These are phyloP conservation scores for Metridium senile DNA, from an alignment of 92 coral and sea anemone species.

Conservation along the genomic window DNA sequence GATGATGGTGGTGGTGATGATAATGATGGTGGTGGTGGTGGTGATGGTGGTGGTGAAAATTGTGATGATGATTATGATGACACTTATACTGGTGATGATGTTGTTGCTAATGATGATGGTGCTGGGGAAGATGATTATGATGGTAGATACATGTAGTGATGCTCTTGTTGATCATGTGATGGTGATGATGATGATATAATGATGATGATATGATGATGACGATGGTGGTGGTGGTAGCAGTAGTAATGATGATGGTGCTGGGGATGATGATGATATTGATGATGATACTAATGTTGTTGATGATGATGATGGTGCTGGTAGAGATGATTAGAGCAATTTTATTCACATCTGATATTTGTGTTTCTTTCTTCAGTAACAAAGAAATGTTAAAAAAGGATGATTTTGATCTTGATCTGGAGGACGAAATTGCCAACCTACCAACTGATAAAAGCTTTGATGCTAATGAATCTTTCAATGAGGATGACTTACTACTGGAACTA, in stretches of 20 bases:
- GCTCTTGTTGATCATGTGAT: slow-evolving; percentile 3
- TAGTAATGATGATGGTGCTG: not conserved
- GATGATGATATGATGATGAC: not conserved
- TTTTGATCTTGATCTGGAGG: slow-evolving; percentile 73
- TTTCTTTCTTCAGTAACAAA: slow-evolving; percentile 25
- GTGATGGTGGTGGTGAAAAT: not conserved
- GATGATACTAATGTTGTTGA: not conserved
- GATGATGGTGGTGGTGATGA: not conserved
- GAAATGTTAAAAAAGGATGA: slow-evolving; percentile 64
- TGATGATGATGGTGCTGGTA: slow-evolving; percentile 1
- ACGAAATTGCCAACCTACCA: slow-evolving; percentile 70
- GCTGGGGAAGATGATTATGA: not conserved
- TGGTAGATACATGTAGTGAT: slow-evolving; percentile 5
- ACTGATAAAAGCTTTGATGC: slow-evolving; percentile 41
- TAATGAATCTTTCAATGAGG: slow-evolving; percentile 66
- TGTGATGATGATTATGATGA: not conserved
- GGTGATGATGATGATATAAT: not conserved
- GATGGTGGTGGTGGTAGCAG: not conserved
- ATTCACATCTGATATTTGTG: not conserved
- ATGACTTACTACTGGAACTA: slow-evolving; percentile 84
- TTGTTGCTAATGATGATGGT: not conserved
- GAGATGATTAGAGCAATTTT: too few species aligned
- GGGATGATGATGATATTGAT: not conserved
- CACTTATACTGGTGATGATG: not conserved
- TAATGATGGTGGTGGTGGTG: not conserved